phyloP scores from a whole-genome alignment of 2,113 vertebrate genomes.

The Murina feae region DNA sequence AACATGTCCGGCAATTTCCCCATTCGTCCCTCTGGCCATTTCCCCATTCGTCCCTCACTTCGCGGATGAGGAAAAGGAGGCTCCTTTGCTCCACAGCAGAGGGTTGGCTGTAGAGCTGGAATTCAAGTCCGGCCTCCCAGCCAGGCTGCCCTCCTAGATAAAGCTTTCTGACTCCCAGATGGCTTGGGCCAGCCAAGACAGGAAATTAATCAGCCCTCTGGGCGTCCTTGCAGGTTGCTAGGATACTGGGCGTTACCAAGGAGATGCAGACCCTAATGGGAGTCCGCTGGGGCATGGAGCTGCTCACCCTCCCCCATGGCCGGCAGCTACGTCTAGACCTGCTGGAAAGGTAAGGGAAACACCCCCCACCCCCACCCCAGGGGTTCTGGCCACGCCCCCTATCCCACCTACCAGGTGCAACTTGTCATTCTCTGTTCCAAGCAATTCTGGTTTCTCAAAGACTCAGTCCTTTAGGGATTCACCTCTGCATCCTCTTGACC shows the following conservation, averaged over 20 bases:
- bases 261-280: slow-evolving; percentile 98
- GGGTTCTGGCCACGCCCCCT: not conserved
- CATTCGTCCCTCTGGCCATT: not conserved
- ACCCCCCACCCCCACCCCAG: not conserved
- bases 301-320: slow-evolving; percentile 96
- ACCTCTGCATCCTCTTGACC: not conserved
- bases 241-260: slow-evolving; percentile 92
- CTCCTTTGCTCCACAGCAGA: not conserved
- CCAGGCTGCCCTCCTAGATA: not conserved
- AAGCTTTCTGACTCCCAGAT: slow-evolving; percentile 59
- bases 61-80: slow-evolving; percentile 4
- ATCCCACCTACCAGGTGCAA: not conserved
- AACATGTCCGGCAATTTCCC: not conserved
- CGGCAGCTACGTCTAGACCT: slow-evolving; percentile 96
- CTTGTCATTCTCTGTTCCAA: not conserved
- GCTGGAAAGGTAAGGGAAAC: slow-evolving; percentile 89
- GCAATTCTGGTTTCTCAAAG: not conserved
- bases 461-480: not conserved
- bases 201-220: slow-evolving; percentile 76
- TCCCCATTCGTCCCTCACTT: not conserved
- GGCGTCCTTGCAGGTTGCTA: slow-evolving; percentile 89
- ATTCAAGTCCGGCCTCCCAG: not conserved
- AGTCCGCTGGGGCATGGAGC: slow-evolving; percentile 95
- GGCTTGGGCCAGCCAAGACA: slow-evolving; percentile 54
- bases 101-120: not conserved